Evolutionary conservation across 35 echinoderm and acorn worm genomes (phyloP).

Genomic region (Heliocidaris erythrogramma): DNA sequence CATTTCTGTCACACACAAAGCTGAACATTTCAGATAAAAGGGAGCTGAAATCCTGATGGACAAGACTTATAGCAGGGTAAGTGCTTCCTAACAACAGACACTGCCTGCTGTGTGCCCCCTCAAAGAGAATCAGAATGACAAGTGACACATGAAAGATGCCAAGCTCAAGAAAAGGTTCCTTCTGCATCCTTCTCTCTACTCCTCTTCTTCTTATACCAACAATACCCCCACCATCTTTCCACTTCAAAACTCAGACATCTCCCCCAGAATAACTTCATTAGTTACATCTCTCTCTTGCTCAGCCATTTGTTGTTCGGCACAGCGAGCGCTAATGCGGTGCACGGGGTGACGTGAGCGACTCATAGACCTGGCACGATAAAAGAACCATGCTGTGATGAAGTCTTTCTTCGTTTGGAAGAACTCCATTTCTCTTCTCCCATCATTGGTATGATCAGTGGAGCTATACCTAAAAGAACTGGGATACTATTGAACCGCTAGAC

Average conservation of each 20-base stretch:
- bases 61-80: no score
- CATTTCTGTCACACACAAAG: no score
- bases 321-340: not conserved
- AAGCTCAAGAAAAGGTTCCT: no score
- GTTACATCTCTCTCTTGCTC: not conserved
- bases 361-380: not conserved
- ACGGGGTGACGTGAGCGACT: not conserved
- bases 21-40: no score
- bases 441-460: not conserved
- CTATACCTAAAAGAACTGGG: no score
- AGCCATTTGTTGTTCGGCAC: not conserved
- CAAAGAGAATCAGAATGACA: not conserved
- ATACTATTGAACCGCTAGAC: not conserved
- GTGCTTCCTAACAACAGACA: no score
- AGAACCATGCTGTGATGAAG: not conserved
- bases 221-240: not conserved
- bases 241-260: not conserved
- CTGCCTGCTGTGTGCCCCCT: no score
- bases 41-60: no score
- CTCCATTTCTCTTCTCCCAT: not conserved
- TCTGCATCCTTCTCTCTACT: not conserved
- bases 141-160: not conserved
- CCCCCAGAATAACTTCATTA: not conserved
- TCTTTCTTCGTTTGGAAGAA: not conserved
- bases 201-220: not conserved